These are phyloP conservation scores for Rhopalosiphum maidis DNA, from an alignment of 1,140 invertebrate genomes.

Conservation along the genomic window DNA sequence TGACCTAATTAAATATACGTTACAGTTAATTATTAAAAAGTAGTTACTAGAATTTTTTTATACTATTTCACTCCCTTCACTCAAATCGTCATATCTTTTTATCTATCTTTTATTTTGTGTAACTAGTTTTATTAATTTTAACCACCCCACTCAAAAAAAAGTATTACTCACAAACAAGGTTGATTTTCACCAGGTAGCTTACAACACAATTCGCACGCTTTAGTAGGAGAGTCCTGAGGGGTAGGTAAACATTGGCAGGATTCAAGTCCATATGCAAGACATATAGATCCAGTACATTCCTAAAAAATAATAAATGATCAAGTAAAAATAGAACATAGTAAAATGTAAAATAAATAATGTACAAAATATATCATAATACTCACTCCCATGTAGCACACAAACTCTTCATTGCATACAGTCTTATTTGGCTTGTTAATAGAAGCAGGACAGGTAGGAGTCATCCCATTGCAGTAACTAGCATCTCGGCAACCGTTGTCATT, in stretches of 20 bases:
- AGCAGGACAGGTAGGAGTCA: constrained; percentile 83
- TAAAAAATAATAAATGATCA: constrained; percentile 62
- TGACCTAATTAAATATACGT: constrained; percentile 68
- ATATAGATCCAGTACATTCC: constrained; percentile 93
- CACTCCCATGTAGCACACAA: constrained; percentile 94
- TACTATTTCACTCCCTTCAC: not conserved
- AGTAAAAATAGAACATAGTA: constrained; percentile 57
- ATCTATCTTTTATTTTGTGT: not conserved
- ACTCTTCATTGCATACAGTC: constrained; percentile 91
- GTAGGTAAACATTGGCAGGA: constrained; percentile 91
- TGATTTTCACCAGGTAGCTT: constrained; percentile 83
- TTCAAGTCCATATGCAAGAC: constrained; percentile 89
- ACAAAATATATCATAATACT: constrained; percentile 63
- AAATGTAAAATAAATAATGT: not conserved
- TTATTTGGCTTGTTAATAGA: constrained; percentile 92
- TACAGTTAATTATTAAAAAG: not conserved
- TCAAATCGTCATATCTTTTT: not conserved
- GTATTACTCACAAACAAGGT: constrained; percentile 69
- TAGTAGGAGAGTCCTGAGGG: constrained; percentile 77
- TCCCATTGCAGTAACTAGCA: constrained; percentile 87
- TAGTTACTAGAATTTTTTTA: not conserved
- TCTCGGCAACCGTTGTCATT: constrained; percentile 92
- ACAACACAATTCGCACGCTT: constrained; percentile 90
- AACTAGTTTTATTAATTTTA: not conserved
- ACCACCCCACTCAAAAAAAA: not conserved